A percentile compares a stretch with the other conserved stretches of the same genome.
Evolutionary conservation across 2,113 vertebrate genomes (phyloP).

Genomic region (Phyllostomus discolor): DNA sequence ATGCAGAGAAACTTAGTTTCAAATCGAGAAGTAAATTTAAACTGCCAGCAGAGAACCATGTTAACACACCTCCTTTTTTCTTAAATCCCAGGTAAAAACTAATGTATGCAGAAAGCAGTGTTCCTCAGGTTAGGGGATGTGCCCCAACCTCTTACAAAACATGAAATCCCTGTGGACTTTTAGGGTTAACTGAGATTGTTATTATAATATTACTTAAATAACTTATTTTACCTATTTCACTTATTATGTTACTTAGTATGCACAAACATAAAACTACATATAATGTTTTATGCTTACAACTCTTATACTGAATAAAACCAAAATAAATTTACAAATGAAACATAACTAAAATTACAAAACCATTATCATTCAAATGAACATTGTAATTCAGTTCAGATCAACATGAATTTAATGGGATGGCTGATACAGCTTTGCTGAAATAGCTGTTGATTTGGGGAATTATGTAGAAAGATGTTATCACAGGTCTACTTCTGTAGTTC

Average conservation of each 20-base stretch:
- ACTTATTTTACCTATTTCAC: neutral
- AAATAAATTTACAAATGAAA: neutral
- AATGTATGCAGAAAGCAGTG: neutral
- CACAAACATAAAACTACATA: neutral
- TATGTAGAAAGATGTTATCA: neutral
- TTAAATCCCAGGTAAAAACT: neutral
- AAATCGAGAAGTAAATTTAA: neutral
- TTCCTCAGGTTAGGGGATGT: neutral
- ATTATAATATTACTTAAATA: neutral
- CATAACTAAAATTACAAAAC: neutral
- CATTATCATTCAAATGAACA: neutral
- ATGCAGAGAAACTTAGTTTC: neutral
- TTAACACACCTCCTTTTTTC: neutral
- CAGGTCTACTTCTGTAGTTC: neutral
- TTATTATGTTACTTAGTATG: conserved; percentile 6
- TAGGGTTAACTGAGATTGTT: neutral
- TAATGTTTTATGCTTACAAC: conserved; percentile 5
- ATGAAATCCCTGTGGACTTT: neutral
- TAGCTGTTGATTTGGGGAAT: neutral
- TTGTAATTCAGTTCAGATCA: neutral
- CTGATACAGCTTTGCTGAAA: neutral
- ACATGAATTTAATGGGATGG: neutral
- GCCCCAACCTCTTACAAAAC: neutral
- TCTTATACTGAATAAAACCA: neutral
- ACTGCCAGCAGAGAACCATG: neutral